phyloP scores from a whole-genome alignment of 2,797 vertebrate species.

The Pyrocephalus nanus region DNA sequence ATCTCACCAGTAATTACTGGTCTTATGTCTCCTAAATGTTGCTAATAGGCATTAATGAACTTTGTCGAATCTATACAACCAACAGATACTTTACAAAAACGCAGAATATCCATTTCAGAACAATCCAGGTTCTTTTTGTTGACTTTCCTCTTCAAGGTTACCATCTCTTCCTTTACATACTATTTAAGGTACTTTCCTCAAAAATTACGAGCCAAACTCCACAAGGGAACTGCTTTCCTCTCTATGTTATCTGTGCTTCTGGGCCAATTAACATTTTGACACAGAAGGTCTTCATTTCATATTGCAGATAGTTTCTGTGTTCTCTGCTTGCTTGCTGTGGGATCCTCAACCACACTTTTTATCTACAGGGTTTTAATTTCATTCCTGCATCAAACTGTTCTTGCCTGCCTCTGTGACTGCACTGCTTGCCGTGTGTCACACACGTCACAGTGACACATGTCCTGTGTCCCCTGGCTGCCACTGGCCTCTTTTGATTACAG shows the following conservation, averaged over 20 bases:
- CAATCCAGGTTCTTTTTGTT: not conserved
- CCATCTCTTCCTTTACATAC: not conserved
- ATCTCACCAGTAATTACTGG: not conserved
- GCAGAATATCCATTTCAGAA: not conserved
- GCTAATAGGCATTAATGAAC: not conserved
- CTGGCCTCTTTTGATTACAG: not conserved
- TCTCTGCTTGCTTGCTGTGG: not conserved
- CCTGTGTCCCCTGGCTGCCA: not conserved
- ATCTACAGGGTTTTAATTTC: not conserved
- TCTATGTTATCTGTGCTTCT: not conserved
- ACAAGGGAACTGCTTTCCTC: not conserved
- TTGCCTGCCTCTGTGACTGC: not conserved
- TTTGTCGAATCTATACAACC: not conserved
- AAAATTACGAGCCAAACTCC: not conserved
- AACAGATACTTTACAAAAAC: not conserved
- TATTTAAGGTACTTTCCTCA: not conserved
- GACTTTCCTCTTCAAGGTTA: not conserved
- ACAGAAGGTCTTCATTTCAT: not conserved
- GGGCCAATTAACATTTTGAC: not conserved
- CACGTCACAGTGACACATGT: not conserved
- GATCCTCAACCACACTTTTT: not conserved
- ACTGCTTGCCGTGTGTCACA: not conserved
- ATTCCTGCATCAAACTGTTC: not conserved
- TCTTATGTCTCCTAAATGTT: not conserved
- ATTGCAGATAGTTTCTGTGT: not conserved